Evolutionary conservation across 2,888 invertebrate species (phyloP).

Genomic region (Agrotis exclamationis): DNA sequence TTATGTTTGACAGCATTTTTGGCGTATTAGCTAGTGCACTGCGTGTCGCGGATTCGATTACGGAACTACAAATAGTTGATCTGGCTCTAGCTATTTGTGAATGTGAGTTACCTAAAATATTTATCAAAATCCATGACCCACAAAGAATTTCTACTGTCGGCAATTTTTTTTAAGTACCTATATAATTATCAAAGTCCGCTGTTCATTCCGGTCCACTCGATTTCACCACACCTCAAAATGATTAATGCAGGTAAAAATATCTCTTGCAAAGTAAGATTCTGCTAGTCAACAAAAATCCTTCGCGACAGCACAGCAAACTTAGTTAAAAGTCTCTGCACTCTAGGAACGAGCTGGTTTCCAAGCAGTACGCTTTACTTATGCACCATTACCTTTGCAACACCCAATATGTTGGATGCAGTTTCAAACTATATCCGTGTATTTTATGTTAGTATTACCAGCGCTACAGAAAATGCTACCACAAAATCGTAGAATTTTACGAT

Average conservation of each 20-base stretch:
- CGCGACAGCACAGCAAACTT: slow-evolving; percentile 33
- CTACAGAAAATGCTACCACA: slow-evolving; percentile 31
- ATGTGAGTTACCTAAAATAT: no score
- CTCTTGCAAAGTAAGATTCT: background rate
- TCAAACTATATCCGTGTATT: slow-evolving; percentile 42
- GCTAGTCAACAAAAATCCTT: slow-evolving; percentile 29
- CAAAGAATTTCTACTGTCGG: no score
- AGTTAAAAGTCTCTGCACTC: slow-evolving; percentile 40
- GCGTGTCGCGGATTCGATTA: no score
- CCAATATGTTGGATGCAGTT: slow-evolving; percentile 56
- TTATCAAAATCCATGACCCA: no score
- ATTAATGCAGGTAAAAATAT: background rate
- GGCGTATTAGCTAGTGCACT: no score
- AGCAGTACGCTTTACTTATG: slow-evolving; percentile 47
- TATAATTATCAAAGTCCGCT: no score
- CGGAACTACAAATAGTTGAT: no score
- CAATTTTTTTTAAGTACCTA: no score
- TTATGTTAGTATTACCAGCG: slow-evolving; percentile 33
- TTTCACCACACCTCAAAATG: background rate
- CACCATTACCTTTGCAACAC: slow-evolving; percentile 56
- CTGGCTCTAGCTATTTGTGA: no score
- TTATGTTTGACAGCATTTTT: no score
- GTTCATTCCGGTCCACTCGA: no score
- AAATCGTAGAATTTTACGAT: slow-evolving; percentile 38
- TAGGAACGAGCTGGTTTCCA: slow-evolving; percentile 39